phyloP scores from a whole-genome alignment of 2,113 vertebrate genomes.

The Scalopus aquaticus region DNA sequence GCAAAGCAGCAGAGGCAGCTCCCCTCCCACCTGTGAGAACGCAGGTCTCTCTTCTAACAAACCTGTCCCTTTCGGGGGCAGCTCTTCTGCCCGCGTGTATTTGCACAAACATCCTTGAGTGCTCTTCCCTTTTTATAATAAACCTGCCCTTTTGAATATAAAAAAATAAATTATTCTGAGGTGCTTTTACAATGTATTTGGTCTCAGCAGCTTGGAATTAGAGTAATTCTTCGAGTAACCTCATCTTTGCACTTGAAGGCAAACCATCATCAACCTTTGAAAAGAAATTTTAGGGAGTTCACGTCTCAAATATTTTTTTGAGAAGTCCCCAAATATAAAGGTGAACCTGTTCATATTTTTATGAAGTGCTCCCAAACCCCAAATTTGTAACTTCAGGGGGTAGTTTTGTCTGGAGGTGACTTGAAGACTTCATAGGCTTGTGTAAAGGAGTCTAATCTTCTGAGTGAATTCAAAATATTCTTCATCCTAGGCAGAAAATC shows the following conservation, averaged over 20 bases:
- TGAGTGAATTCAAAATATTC: background rate
- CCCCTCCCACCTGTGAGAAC: too few relatives aligned
- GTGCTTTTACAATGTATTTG: background rate
- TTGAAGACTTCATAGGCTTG: background rate
- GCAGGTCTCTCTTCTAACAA: too few relatives aligned
- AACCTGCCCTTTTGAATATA: too few relatives aligned
- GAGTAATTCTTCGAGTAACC: background rate
- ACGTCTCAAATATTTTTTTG: too few relatives aligned
- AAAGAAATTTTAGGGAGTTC: background rate
- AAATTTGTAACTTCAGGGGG: background rate
- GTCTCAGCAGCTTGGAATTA: background rate
- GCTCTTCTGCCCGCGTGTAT: too few relatives aligned
- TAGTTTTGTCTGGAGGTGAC: background rate
- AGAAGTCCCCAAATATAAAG: background rate
- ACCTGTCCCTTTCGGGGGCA: too few relatives aligned
- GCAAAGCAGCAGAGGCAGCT: too few relatives aligned
- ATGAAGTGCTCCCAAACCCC: background rate
- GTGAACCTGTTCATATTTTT: background rate
- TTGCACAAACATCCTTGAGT: too few relatives aligned
- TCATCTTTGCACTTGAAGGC: background rate
- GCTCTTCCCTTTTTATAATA: too few relatives aligned
- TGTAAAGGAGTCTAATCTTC: background rate
- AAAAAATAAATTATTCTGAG: background rate
- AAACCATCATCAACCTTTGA: too few relatives aligned
- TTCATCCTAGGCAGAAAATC: background rate